Evolutionary conservation across 2,888 invertebrate species (phyloP), one percentile per base, ranked within the genome.

Genomic region (Tetragnatha montana): DNA sequence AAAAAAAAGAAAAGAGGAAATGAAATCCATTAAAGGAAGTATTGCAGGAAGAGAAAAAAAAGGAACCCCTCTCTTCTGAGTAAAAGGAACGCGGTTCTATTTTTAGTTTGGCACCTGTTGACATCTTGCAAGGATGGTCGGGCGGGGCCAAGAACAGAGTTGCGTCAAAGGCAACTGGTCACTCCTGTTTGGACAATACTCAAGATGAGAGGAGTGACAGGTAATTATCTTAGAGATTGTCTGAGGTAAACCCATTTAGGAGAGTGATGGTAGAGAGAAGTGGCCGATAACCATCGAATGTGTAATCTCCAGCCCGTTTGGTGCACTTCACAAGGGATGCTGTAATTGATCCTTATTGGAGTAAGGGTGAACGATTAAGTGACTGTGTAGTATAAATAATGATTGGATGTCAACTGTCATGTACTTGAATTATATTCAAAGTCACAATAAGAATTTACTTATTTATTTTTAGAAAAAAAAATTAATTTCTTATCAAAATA

Each of bases 81-180:
- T 22, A 73, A 12, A 73, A 73, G 19, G 73, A 73, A 73, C 21
- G 73, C 73, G 73, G 8, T 22, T 22, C 21, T 22, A 73, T 73
- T 73, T 73, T 22, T 10, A 10, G 73, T 73, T 19, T 22, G 22
- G 22, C 73, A 73, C 73, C 73, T 73, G 73, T 73, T 76, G 76
- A 76, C 51, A 76, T 49, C 19, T 49, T 49, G 19, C 6, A 17
- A 21, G 49, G 19, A 19, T n/a, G 50, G 76, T 50, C 50, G 76
- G 76, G 50, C 50, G 76, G 47, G 50, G 19, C 14, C 4, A 47
- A 76, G 21, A 76, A 76, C 50, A 19, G 17, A 60, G 60, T 12
- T 19, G n/a, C 76, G 51, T 50, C 76, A 76, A 51, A 35, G 19
- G n/a, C 50, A 49, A 50, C 51, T 19, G 6, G 51, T 51, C 76